A percentile compares a stretch with the other conserved stretches of the same genome.
Evolutionary conservation across 2,113 vertebrate species (phyloP).

Genomic region (Chelonoidis abingdonii): DNA sequence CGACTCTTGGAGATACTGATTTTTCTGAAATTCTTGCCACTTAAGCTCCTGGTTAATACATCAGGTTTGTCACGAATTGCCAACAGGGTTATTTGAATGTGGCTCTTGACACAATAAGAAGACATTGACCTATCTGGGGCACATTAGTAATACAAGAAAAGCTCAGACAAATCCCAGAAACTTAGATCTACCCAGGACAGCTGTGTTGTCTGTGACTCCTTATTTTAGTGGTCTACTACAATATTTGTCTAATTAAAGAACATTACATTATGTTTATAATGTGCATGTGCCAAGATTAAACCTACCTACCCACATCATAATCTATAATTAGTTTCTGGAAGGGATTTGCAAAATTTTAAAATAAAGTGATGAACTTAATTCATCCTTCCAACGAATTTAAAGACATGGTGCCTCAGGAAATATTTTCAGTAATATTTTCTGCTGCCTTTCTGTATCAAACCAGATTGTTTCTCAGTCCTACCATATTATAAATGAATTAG

Average conservation of each 20-base stretch:
- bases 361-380: conserved; percentile 1
- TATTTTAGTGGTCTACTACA: conserved; percentile 26
- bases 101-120: conserved; percentile 21
- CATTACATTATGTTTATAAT: conserved; percentile 12
- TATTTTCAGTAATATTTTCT: conserved; percentile 21
- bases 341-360: neutral
- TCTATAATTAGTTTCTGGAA: neutral
- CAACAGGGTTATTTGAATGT: neutral
- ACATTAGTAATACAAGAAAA: neutral
- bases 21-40: conserved; percentile 29
- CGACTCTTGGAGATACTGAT: neutral
- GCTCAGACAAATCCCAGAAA: conserved; percentile 27
- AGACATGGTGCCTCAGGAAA: neutral
- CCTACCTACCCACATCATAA: neutral
- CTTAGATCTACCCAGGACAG: neutral
- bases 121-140: neutral
- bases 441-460: neutral
- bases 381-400: conserved; percentile 44
- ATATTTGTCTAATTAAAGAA: conserved; percentile 49
- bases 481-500: conserved; percentile 8
- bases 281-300: conserved; percentile 39
- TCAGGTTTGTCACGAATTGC: conserved; percentile 20
- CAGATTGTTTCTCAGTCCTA: neutral
- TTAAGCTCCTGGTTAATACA: neutral
- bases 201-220: neutral